Conservation (phyloP, 2,113 vertebrate genomes). For the Ammodytes marinus region DNA sequence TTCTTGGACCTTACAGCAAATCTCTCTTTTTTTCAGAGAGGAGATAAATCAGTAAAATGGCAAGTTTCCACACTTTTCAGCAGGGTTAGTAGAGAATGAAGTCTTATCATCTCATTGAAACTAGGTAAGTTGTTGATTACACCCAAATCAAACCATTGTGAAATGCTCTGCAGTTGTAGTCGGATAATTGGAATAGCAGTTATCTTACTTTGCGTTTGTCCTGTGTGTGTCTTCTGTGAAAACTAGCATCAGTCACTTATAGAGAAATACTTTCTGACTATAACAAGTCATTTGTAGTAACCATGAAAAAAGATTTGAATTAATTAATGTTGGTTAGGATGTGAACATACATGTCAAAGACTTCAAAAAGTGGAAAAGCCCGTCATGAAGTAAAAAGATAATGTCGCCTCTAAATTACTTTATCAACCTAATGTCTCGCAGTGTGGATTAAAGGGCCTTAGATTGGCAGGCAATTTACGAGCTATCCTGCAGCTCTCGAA, state of each 20-base stretch:
- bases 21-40: not conserved
- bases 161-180: not conserved
- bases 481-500: not conserved
- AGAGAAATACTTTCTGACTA: no score
- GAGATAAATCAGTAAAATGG: not conserved
- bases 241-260: not conserved
- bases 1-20: not conserved
- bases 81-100: conserved; percentile 2
- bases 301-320: not conserved
- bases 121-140: not conserved
- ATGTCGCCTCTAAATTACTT: not conserved
- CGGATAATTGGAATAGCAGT: conserved; percentile 3
- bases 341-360: conserved; percentile 1
- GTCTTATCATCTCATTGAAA: not conserved
- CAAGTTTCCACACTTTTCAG: not conserved
- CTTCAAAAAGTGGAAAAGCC: not conserved
- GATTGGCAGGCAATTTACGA: not conserved
- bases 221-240: not conserved
- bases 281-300: not conserved
- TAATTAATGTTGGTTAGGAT: not conserved
- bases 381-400: not conserved
- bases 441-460: not conserved
- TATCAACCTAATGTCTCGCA: not conserved
- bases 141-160: not conserved
- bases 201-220: not conserved